These are phyloP conservation scores for Hyperoplus lanceolatus DNA, from an alignment of 2,797 vertebrate genomes.

Conservation along the genomic window DNA sequence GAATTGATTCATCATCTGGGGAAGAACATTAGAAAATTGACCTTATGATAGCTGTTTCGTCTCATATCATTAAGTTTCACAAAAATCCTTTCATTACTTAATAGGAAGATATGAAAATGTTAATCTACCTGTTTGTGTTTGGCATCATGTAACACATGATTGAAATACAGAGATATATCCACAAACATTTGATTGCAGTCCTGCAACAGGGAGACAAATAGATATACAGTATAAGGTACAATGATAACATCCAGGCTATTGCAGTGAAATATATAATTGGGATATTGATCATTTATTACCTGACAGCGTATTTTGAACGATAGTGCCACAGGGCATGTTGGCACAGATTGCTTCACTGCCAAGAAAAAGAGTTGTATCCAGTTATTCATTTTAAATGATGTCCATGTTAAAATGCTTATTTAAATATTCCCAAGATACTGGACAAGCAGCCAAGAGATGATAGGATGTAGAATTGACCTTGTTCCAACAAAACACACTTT, in stretches of 20 bases:
- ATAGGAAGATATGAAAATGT: background rate
- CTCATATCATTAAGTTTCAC: background rate
- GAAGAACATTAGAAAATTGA: conserved; percentile 3
- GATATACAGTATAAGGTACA: background rate
- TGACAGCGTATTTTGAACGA: conserved; percentile 39
- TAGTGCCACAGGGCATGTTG: background rate
- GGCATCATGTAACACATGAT: background rate
- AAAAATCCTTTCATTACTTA: background rate
- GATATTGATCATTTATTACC: conserved; percentile 38
- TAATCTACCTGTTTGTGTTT: conserved; percentile 37
- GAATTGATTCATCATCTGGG: conserved; percentile 26
- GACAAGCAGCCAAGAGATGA: background rate
- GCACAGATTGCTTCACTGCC: background rate
- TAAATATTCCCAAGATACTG: background rate
- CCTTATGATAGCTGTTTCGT: too few species aligned
- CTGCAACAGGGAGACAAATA: conserved; percentile 41
- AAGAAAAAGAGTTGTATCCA: background rate
- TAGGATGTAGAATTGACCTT: background rate
- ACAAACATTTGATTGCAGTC: conserved; percentile 6
- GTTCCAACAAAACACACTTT: background rate
- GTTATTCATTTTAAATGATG: background rate
- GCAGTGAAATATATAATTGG: background rate
- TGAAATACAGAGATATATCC: fast-evolving
- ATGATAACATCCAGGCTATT: background rate
- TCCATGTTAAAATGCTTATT: background rate